These are phyloP conservation scores for Sebastes trivittatus DNA, from an alignment of 2,797 vertebrate genomes.

Conservation along the genomic window DNA sequence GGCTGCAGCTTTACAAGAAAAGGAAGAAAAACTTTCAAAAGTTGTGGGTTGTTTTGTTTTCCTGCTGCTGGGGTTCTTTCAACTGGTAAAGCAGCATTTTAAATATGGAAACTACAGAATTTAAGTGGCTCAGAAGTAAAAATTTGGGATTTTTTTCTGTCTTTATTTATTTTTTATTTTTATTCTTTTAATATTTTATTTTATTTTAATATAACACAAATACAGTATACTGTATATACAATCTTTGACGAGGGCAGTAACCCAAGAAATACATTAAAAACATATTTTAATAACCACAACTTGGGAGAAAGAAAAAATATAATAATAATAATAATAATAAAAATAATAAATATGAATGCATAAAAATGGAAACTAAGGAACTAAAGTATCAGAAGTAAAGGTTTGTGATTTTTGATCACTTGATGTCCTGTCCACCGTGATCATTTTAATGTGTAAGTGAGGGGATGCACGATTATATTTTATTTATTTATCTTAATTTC, in stretches of 20 bases:
- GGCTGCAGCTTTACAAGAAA: slow-evolving; percentile 9
- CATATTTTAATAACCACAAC: not conserved
- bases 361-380: not conserved
- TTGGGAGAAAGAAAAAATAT: not conserved
- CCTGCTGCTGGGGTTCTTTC: not conserved
- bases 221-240: not conserved
- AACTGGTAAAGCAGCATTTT: not conserved
- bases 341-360: not conserved
- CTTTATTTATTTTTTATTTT: no score
- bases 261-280: not conserved
- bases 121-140: not conserved
- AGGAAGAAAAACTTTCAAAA: not conserved
- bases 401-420: no score
- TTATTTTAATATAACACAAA: no score
- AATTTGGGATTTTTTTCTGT: not conserved
- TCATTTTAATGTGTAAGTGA: no score
- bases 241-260: not conserved
- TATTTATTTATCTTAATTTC: no score
- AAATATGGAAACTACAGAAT: not conserved
- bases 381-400: no score
- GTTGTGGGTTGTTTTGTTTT: slow-evolving; percentile 1
- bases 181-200: no score
- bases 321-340: not conserved
- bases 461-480: no score
- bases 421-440: no score